Evolutionary conservation across 1,140 invertebrate species (phyloP), one percentile per base, ranked within the genome.

Genomic region (Hyles euphorbiae): DNA sequence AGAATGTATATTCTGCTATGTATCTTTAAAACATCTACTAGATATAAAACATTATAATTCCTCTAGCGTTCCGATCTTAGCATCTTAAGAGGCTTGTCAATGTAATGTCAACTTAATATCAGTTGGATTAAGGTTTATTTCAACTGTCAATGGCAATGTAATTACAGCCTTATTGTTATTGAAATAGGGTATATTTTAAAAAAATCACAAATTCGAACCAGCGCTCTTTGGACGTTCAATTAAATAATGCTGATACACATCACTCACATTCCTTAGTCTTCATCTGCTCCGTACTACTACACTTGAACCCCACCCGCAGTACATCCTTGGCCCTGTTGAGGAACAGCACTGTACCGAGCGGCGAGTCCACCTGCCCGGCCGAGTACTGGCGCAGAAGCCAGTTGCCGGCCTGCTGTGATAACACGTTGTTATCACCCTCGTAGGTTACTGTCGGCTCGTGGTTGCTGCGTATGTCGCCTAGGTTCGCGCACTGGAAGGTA

Each of bases 381-480:
- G 84, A 74, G 91, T 92, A 94, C 70, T 95, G 91, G 43, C 91
- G 91, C 36, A 97, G 74, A 47, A 98, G 88, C 94, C 95, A 97
- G 83, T 99, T 99, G 78, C 95, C 96, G 0, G 97, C 94, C 91
- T 99, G 98, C 79, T 99, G 98, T 7, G 97, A 92, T 5, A 99
- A 90, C 46, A 99, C 96, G 87, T 98, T 98, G 88, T 98, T 98
- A 84, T 99, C 98, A 4, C 98, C 98, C 90, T 99, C 98, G 74
- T 98, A 99, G 0, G 97, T 99, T 66, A 94, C 95, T 68, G 96
- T 96, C 0, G 96, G 95, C 89, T 99, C 98, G 87, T 98, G 94
- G 81, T 98, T 95, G 86, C 94, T 93, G 57, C 96, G 92, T 50
- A 98, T 87, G 61, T 95, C 93, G n/a, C 95, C 95, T 48, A 98